phyloP scores from a whole-genome alignment of 2,888 invertebrate genomes.

The Cacoxenus indagator region DNA sequence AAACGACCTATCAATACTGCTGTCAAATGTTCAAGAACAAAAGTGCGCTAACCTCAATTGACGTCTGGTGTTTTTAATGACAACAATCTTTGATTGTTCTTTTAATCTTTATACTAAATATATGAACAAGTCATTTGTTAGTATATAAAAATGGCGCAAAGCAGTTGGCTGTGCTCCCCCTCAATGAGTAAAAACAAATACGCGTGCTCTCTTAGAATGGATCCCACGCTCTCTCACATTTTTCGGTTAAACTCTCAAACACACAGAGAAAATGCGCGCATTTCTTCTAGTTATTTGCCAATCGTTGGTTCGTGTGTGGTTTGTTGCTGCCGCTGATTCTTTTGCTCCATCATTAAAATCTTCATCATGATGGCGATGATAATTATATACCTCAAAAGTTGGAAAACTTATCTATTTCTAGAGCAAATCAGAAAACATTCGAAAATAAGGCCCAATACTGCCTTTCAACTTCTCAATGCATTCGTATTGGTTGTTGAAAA shows the following conservation, averaged over 20 bases:
- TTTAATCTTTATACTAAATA: slow-evolving; percentile 3
- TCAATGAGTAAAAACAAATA: too few relatives aligned
- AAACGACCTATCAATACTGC: background rate
- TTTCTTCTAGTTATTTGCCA: slow-evolving; percentile 20
- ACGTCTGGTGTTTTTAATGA: slow-evolving; percentile 49
- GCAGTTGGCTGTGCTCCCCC: background rate
- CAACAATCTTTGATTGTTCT: slow-evolving; percentile 58
- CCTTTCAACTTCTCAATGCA: background rate
- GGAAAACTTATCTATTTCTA: slow-evolving; percentile 62
- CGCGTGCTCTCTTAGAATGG: too few relatives aligned
- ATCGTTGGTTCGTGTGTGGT: too few relatives aligned
- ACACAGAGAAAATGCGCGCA: slow-evolving; percentile 15
- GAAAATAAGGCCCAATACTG: background rate
- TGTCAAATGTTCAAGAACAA: background rate
- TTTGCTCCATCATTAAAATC: slow-evolving; percentile 8
- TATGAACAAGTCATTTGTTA: background rate
- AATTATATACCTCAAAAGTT: slow-evolving; percentile 22
- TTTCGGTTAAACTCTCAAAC: background rate
- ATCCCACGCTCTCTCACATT: background rate
- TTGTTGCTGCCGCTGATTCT: slow-evolving; percentile 2
- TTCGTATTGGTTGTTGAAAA: background rate
- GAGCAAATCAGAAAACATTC: slow-evolving; percentile 35
- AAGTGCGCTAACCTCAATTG: slow-evolving; percentile 50
- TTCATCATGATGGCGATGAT: background rate
- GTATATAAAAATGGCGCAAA: slow-evolving; percentile 5